Evolutionary conservation across 2,888 invertebrate genomes (phyloP).

Genomic region (Pyrochroa serraticornis): DNA sequence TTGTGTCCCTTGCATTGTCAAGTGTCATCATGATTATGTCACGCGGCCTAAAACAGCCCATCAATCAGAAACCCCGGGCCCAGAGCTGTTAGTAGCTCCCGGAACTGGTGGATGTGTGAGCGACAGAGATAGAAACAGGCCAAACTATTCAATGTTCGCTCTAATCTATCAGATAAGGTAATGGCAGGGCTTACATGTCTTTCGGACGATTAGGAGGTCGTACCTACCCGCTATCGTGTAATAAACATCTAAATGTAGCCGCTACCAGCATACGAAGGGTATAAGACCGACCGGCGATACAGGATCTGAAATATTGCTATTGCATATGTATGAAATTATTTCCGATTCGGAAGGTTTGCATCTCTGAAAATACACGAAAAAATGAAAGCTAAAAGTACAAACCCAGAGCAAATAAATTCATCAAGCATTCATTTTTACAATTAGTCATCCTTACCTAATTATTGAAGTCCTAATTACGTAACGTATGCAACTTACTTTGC

Average conservation of each 20-base stretch:
- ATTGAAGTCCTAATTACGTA: too few relatives aligned
- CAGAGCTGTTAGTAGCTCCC: neutral
- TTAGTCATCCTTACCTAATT: too few relatives aligned
- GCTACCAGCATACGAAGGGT: conserved; percentile 6
- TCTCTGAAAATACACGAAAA: conserved; percentile 7
- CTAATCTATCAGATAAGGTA: conserved; percentile 35
- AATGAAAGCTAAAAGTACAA: conserved; percentile 11
- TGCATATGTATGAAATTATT: conserved; percentile 20
- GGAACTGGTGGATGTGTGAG: neutral
- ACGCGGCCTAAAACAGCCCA: conserved; percentile 36
- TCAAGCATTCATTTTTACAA: too few relatives aligned
- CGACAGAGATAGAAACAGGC: conserved; percentile 15
- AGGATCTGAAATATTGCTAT: conserved; percentile 17
- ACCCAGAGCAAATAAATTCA: too few relatives aligned
- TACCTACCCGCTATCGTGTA: conserved; percentile 20
- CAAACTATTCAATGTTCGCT: conserved; percentile 27
- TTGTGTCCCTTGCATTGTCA: conserved; percentile 43
- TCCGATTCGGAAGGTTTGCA: conserved; percentile 6
- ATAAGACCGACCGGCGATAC: conserved; percentile 2
- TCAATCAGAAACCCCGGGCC: conserved; percentile 36
- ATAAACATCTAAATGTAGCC: conserved; percentile 25
- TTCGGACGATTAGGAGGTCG: conserved; percentile 30
- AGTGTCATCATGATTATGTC: conserved; percentile 49
- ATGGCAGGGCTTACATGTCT: conserved; percentile 34
- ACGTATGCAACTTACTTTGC: too few relatives aligned